Percentiles rank a stretch among this genome's conserved stretches.
Conservation (phyloP, 2,888 invertebrate genomes). For the Leucoma salicis region DNA sequence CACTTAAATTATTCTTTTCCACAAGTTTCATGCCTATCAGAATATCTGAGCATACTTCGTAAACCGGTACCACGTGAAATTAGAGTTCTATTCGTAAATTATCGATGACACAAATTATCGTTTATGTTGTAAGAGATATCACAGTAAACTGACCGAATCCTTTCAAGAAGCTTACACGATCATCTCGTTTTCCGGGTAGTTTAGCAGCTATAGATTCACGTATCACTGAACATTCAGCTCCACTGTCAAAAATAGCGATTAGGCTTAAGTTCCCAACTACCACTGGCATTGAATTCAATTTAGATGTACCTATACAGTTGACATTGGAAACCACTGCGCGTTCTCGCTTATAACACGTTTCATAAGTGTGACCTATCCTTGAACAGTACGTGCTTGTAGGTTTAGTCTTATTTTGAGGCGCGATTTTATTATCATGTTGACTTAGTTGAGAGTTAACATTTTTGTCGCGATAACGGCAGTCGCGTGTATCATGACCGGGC, state of each 20-base stretch:
- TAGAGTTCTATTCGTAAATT: slow-evolving; percentile 19
- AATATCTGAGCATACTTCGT: slow-evolving; percentile 17
- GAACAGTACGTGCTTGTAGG: slow-evolving; percentile 25
- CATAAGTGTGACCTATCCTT: slow-evolving; percentile 28
- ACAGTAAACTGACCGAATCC: slow-evolving; percentile 29
- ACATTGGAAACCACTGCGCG: slow-evolving; percentile 25
- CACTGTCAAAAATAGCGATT: slow-evolving; percentile 20
- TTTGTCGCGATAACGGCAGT: slow-evolving; percentile 12
- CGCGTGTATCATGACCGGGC: slow-evolving; percentile 13
- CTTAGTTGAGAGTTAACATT: neutral
- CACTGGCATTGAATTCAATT: slow-evolving; percentile 15
- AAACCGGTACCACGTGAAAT: slow-evolving; percentile 28
- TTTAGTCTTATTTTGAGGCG: slow-evolving; percentile 1
- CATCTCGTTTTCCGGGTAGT: slow-evolving; percentile 27
- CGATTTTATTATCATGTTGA: neutral
- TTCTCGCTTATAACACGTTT: slow-evolving; percentile 30
- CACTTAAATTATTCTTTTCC: slow-evolving; percentile 18
- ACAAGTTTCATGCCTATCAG: slow-evolving; percentile 24
- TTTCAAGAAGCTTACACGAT: slow-evolving; percentile 20
- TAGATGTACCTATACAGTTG: slow-evolving; percentile 20
- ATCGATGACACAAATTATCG: slow-evolving; percentile 17
- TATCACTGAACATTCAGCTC: too few species aligned
- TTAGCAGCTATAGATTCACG: too few species aligned
- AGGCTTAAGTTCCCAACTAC: slow-evolving; percentile 13
- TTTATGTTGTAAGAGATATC: slow-evolving; percentile 13